A percentile compares a stretch with the other conserved stretches of the same genome.
phyloP scores from a whole-genome alignment of 1,140 invertebrate species.

The Hyles euphorbiae region DNA sequence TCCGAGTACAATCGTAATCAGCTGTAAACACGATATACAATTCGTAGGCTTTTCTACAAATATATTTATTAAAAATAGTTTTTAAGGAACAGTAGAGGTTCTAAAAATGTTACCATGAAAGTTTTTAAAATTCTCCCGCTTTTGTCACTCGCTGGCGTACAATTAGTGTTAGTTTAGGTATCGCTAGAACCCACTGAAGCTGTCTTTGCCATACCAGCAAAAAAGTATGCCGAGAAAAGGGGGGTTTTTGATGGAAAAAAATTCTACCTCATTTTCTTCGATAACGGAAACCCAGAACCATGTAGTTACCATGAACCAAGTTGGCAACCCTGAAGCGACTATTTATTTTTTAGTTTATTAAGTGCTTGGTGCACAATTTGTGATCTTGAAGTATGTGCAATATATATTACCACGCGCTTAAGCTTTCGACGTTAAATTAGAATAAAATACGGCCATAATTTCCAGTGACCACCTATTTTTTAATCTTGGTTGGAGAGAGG shows the following conservation, averaged over 20 bases:
- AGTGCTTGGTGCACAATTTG: not conserved
- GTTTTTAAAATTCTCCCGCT: slow-evolving; percentile 6
- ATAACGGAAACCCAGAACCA: slow-evolving; percentile 1
- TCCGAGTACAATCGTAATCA: slow-evolving; percentile 44
- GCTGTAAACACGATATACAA: slow-evolving; percentile 49
- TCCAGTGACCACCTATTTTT: slow-evolving; percentile 6
- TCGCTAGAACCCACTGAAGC: slow-evolving; percentile 9
- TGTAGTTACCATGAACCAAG: not conserved
- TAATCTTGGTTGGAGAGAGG: slow-evolving; percentile 12
- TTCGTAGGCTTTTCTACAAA: slow-evolving; percentile 62
- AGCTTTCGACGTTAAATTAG: slow-evolving; percentile 6
- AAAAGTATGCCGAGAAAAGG: slow-evolving; percentile 1
- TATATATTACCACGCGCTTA: slow-evolving; percentile 4
- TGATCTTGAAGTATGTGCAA: slow-evolving; percentile 3
- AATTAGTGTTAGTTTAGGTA: slow-evolving; percentile 7
- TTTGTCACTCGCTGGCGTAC: slow-evolving; percentile 8
- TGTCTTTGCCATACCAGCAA: not conserved
- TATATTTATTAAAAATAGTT: slow-evolving; percentile 43
- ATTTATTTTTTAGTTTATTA: slow-evolving; percentile 7
- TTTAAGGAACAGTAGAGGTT: slow-evolving; percentile 7
- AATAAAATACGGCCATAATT: slow-evolving; percentile 6
- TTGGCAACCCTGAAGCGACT: not conserved
- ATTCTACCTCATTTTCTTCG: slow-evolving; percentile 5
- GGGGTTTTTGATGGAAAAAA: slow-evolving; percentile 2
- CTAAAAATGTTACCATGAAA: slow-evolving; percentile 5